Base-by-base conservation (phyloP, 2,113 vertebrate genomes). In the Esox niger region DNA sequence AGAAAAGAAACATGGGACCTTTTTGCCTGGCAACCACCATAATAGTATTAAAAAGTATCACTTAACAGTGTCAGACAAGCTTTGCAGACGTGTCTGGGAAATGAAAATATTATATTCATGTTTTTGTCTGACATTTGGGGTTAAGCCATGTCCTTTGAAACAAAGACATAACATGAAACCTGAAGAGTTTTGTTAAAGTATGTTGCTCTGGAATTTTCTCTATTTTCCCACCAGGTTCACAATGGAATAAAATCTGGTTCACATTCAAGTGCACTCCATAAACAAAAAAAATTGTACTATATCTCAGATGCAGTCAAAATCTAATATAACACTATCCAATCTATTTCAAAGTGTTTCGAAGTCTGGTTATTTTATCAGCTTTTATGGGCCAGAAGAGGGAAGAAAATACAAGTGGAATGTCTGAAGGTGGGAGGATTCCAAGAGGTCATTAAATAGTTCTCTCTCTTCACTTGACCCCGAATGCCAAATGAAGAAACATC, bases 31-130 rank as follows among this genome's bases (percentile, higher is more conserved):
- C n/a, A n/a, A n/a, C 81, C 81, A 80, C 68, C 70, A 82, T 79
- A 87, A 86, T 80, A 79, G 68, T 79, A 77, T 78, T 74, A 82
- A 86, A 83, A 54, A 84, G 79, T 64, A 82, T 85, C 70, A 65
- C 84, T 83, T 88, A 76, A 78, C 70, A 21, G 74, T 82, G 79
- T 88, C 82, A 85, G 73, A 78, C 78, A 75, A 80, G 73, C 75
- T 38, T 70, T 57, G 68, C 75, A 82, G 75, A 87, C 80, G 66
- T 81, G 71, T 76, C 74, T 58, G 56, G 43, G 74, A 64, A 73
- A 71, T 56, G 60, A 76, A 77, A 66, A 61, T 62, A 65, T 65
- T 54, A 57, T 6, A 57, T 25, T 26, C 21, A 47, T 54, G 20
- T 52, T 21, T 77, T 80, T 69, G 74, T 72, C 69, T 71, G 64